These are phyloP conservation scores for Brachyopa scutellaris DNA, from an alignment of 2,888 invertebrate genomes.

Conservation along the genomic window DNA sequence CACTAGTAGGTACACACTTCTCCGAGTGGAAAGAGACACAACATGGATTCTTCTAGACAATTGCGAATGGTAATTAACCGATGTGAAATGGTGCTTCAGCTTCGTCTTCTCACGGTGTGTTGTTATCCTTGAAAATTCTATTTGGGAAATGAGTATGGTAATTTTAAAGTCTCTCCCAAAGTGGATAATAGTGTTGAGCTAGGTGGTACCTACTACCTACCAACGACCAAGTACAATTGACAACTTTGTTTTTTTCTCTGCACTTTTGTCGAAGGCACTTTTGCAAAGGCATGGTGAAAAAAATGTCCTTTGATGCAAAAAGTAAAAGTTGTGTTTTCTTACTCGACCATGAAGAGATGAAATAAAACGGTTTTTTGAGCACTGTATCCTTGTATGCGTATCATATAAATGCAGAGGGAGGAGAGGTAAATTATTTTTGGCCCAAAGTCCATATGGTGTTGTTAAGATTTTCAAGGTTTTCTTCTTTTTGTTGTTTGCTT, in stretches of 20 bases:
- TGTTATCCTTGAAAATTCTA: constrained; percentile 71
- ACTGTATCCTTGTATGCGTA: constrained; percentile 15
- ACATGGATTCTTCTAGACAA: constrained; percentile 66
- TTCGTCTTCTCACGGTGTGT: constrained; percentile 54
- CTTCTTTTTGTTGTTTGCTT: too few relatives aligned
- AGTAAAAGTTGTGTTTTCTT: constrained; percentile 19
- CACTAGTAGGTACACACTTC: background rate
- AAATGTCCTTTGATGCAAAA: constrained; percentile 53
- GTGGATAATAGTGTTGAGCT: constrained; percentile 51
- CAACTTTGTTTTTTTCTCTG: too few relatives aligned
- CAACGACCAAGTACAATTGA: constrained; percentile 61
- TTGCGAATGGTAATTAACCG: constrained; percentile 72
- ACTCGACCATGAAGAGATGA: constrained; percentile 33
- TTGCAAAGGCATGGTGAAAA: constrained; percentile 2
- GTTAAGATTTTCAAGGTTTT: too few relatives aligned
- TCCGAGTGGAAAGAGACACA: constrained; percentile 41
- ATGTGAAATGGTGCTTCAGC: constrained; percentile 66
- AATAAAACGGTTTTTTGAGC: constrained; percentile 13
- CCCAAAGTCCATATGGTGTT: background rate
- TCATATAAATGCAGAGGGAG: background rate
- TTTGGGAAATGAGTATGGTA: constrained; percentile 70
- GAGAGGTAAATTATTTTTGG: background rate
- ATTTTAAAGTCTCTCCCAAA: constrained; percentile 48
- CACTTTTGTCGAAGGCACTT: constrained; percentile 43
- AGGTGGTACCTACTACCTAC: too few relatives aligned